Base-by-base conservation (phyloP, 2,888 invertebrate species). In the Dryococelus australis region DNA sequence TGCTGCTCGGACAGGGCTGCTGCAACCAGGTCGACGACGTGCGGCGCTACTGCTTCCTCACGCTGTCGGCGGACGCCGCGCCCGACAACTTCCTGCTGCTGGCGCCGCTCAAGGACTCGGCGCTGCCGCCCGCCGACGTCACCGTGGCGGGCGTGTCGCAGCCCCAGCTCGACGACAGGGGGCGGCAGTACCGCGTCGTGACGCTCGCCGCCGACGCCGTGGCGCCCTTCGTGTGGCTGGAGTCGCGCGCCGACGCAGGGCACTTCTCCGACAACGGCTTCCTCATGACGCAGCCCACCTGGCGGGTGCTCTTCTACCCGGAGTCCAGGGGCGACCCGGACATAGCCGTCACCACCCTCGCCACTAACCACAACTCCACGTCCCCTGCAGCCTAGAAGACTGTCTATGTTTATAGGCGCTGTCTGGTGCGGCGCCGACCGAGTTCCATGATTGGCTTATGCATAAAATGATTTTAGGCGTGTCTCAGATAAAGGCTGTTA, bases 261-360 rank as follows among this genome's bases (percentile, higher is more conserved):
- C 93, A 92, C 88, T 97, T 97, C 91, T 95, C 95, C 0, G 95
- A 96, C 90, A 97, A 98, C 92, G 97, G 97, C 0, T 95, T 97
- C 89, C 86, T 88, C 16, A 87, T 88, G 88, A 81, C 81, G 27
- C 47, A 43, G 20, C 43, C 85, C 16, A 87, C 43, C 10, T 65
- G 65, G 65, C 65, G 65, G 10, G 65, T 65, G 20, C 65, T 65
- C 20, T 65, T 65, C 65, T 65, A 65, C 65, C 65, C 65, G 65
- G 20, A 65, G 65, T 16, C 65, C 4, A 65, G 65, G 10, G 20
- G 65, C 65, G 65, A 65, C 20, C 20, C 16, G 65, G 13, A 65
- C 13, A 65, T 65, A 5, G 65, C 16, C 20, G 20, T 65, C 65
- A 65, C 65, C 65, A 12, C 65, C 20, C 65, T 65, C 65, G 16